These are phyloP conservation scores for Dolichopus griseipennis DNA, from an alignment of 2,888 invertebrate genomes.

Conservation along the genomic window DNA sequence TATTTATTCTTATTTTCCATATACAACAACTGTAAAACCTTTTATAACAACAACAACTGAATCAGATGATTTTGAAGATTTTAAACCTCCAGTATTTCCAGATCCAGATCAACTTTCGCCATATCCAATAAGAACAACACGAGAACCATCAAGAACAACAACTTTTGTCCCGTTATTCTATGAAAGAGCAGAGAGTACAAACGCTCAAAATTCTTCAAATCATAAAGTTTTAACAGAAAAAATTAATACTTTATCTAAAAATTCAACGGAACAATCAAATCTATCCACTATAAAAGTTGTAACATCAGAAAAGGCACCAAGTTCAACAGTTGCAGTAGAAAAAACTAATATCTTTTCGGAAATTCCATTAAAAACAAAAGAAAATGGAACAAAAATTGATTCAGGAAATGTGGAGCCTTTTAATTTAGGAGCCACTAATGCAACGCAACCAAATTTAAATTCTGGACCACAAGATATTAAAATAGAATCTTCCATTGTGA, in stretches of 20 bases:
- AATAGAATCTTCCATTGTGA: too few relatives aligned
- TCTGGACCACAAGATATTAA: too few relatives aligned
- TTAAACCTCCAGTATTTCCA: too few relatives aligned
- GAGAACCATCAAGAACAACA: neutral
- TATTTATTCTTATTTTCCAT: neutral
- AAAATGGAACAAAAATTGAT: neutral
- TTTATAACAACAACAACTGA: neutral
- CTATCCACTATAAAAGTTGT: neutral
- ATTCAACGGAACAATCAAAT: neutral
- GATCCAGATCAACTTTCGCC: too few relatives aligned
- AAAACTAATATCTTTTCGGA: neutral
- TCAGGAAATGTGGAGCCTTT: too few relatives aligned
- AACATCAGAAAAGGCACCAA: neutral
- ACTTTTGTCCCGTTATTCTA: neutral
- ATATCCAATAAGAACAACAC: neutral
- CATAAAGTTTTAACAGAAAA: too few relatives aligned
- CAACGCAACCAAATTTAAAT: too few relatives aligned
- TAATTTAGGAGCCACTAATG: too few relatives aligned
- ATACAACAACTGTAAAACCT: neutral
- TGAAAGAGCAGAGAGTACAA: neutral
- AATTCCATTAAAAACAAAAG: neutral
- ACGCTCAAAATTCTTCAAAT: too few relatives aligned
- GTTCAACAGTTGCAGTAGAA: neutral
- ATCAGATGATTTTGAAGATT: too few relatives aligned
- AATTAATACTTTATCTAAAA: too few relatives aligned